phyloP scores from a whole-genome alignment of 2,888 invertebrate genomes.

The Platypus cylindrus region DNA sequence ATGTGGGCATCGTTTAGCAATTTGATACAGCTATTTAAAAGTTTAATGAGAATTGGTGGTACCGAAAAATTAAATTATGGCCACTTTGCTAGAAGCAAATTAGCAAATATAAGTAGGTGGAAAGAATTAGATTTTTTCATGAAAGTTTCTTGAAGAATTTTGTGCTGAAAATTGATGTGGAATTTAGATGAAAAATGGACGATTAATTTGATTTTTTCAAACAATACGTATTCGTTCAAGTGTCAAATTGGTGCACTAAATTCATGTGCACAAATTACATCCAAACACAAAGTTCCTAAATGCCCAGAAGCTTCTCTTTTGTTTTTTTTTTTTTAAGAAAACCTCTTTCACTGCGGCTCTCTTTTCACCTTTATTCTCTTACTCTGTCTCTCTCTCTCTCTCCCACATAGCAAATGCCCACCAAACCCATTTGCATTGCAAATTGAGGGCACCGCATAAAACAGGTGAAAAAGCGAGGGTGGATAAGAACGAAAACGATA shows the following conservation, averaged over 20 bases:
- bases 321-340: too few species aligned
- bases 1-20: conserved; percentile 13
- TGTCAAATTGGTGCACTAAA: conserved; percentile 2
- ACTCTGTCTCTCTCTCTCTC: too few species aligned
- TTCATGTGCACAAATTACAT: conserved; percentile 6
- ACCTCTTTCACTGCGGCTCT: too few species aligned
- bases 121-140: too few species aligned
- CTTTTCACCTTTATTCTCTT: too few species aligned
- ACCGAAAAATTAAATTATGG: too few species aligned
- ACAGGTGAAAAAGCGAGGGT: conserved; percentile 32
- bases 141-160: too few species aligned
- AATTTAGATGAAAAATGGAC: background rate
- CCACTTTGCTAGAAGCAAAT: too few species aligned
- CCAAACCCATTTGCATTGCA: conserved; percentile 26
- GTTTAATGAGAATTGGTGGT: too few species aligned
- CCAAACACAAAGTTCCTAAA: conserved; percentile 9
- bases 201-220: background rate
- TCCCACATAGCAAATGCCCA: conserved; percentile 17
- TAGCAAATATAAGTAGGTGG: too few species aligned
- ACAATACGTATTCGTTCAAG: background rate
- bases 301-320: conserved; percentile 10
- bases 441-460: conserved; percentile 25
- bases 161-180: too few species aligned
- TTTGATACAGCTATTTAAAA: conserved; percentile 15
- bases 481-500: too few species aligned